Conservation (phyloP, 2,113 vertebrate species). For the Ictalurus punctatus region DNA sequence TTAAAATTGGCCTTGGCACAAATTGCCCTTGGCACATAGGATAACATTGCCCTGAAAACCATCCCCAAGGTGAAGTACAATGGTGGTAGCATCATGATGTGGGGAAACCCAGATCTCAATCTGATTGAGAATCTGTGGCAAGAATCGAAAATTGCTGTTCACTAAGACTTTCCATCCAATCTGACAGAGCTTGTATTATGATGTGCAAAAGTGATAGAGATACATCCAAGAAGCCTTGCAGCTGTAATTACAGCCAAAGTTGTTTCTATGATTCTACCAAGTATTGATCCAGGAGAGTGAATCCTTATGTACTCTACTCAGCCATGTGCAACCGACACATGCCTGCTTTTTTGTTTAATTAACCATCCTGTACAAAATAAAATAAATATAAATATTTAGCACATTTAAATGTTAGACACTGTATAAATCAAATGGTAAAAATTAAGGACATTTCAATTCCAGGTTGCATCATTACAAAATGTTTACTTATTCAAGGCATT, state of each 20-base stretch:
- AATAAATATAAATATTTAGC: neutral
- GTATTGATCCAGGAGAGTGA: neutral
- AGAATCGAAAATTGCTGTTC: neutral
- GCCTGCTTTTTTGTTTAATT: neutral
- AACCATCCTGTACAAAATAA: neutral
- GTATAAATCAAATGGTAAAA: neutral
- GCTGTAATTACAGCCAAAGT: neutral
- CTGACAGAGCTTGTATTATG: neutral
- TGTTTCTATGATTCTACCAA: neutral
- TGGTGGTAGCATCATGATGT: neutral
- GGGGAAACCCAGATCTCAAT: neutral
- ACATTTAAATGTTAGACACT: neutral
- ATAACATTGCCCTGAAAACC: neutral
- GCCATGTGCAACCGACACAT: neutral
- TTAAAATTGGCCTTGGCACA: neutral
- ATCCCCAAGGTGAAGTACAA: neutral
- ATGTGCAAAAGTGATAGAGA: neutral
- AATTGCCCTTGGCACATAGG: neutral
- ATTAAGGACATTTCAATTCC: neutral
- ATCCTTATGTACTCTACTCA: neutral
- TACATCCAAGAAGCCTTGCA: neutral
- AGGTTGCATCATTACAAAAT: neutral
- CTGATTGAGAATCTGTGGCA: neutral
- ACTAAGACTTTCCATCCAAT: neutral
- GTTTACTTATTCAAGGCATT: neutral